Base-by-base conservation (phyloP, 2,888 invertebrate genomes). In the Sericinus montela region DNA sequence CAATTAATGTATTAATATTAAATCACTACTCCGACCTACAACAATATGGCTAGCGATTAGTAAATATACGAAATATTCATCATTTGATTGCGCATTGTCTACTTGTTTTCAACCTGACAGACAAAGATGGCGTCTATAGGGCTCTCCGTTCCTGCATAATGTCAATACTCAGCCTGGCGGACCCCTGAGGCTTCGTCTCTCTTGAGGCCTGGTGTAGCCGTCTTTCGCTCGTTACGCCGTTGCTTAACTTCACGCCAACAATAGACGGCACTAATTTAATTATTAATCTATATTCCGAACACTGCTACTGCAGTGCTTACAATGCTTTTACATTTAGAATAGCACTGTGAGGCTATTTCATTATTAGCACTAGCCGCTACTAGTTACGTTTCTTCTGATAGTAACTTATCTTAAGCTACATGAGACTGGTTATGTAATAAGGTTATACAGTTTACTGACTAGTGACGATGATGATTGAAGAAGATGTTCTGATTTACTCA, bases 161-260 rank as follows among this genome's bases (percentile, higher is more conserved):
- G 58, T 55, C 60, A 56, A 63, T 59, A 61, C 51, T 50, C 45
- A 47, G 30, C 37, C 34, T 46, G 51, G 30, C 39, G 38, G 42
- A 45, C 52, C 52, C 48, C 47, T 10, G 37, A 44, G 49, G 43
- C 35, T 14, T 15, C 35, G 41, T 45, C 40, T 51, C 56, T 52
- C 54, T 45, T 37, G 49, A 45, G 49, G 28, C 43, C 56, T 52
- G 55, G 54, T 42, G 48, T 45, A 42, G 53, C 45, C 50, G 57
- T 56, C 57, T 54, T 51, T 51, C 48, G 53, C 56, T 51, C 48
- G 50, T 45, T 45, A 44, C 48, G 32, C 51, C 51, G 46, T 49
- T 49, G 51, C 52, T 53, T 62, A 60, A 60, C 56, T 57, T 57
- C 55, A 55, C 56, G 50, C 38, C 45, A 34, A 41, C 42, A 55